Conservation (phyloP, 2,888 invertebrate species). For the Sarcophaga carnaria region DNA sequence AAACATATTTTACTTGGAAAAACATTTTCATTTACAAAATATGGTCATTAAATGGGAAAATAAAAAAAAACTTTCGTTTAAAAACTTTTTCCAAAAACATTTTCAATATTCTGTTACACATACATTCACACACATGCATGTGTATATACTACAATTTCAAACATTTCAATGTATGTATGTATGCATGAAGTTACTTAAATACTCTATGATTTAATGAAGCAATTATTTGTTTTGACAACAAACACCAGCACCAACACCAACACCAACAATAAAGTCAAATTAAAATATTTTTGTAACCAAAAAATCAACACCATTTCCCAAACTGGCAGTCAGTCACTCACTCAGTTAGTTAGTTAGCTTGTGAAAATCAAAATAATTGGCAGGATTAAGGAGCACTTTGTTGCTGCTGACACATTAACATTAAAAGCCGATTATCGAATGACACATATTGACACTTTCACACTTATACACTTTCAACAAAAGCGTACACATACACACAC, state of each 20-base stretch:
- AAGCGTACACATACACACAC: too few species aligned
- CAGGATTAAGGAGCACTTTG: conserved; percentile 45
- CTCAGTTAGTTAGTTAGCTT: neutral
- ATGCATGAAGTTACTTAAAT: neutral
- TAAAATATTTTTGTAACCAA: neutral
- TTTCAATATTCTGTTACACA: too few species aligned
- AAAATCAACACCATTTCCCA: neutral
- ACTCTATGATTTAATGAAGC: conserved; percentile 16
- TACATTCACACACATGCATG: fast-evolving
- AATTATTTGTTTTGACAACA: conserved; percentile 33
- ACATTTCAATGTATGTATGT: too few species aligned
- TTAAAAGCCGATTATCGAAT: conserved; percentile 57
- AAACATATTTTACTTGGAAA: too few species aligned
- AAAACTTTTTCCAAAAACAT: too few species aligned
- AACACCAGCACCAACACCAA: too few species aligned
- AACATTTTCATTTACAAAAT: too few species aligned
- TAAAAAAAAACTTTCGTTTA: too few species aligned
- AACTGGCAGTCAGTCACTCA: neutral
- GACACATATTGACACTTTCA: conserved; percentile 45
- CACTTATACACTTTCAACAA: neutral
- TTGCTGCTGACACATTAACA: conserved; percentile 53
- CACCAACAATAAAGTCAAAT: neutral
- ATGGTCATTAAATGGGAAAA: too few species aligned
- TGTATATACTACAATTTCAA: too few species aligned
- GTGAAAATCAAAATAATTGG: conserved; percentile 1